phyloP scores from a whole-genome alignment of 2,888 invertebrate genomes.

The Folsomia candida region DNA sequence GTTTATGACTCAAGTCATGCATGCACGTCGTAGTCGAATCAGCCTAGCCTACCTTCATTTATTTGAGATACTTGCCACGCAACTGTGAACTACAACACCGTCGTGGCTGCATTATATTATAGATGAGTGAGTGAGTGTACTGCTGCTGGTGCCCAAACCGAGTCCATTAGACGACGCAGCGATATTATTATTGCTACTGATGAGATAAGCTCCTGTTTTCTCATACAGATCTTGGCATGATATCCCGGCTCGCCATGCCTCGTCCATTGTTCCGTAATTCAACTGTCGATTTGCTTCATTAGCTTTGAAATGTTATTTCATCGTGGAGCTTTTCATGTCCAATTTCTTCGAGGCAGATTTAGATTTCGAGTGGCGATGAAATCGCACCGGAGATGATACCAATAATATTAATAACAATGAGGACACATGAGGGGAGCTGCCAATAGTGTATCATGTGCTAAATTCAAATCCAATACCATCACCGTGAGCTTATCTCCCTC shows the following conservation, averaged over 20 bases:
- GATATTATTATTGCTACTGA: constrained; percentile 21
- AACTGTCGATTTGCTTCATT: constrained; percentile 50
- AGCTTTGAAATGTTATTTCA: constrained; percentile 23
- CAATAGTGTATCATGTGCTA: not conserved
- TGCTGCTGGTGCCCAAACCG: no score
- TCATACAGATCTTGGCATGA: constrained; percentile 48
- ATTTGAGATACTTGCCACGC: no score
- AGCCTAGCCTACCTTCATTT: no score
- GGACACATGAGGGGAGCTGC: not conserved
- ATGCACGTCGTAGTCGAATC: no score
- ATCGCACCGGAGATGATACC: not conserved
- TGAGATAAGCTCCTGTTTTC: constrained; percentile 50
- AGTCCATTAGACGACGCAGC: no score
- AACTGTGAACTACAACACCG: no score
- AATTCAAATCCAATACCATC: not conserved
- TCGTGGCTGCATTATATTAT: no score
- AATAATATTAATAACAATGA: not conserved
- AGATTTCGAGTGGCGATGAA: constrained; percentile 5
- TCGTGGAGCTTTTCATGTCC: constrained; percentile 6
- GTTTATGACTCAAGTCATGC: not conserved
- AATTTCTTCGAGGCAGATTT: constrained; percentile 4
- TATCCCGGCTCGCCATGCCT: constrained; percentile 40
- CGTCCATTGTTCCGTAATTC: constrained; percentile 50
- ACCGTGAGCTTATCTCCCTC: no score
- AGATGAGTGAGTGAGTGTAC: no score